A percentile compares a stretch with the other conserved stretches of the same genome.
These are phyloP conservation scores for Athene noctua DNA, from an alignment of 2,113 vertebrate species.

Conservation along the genomic window DNA sequence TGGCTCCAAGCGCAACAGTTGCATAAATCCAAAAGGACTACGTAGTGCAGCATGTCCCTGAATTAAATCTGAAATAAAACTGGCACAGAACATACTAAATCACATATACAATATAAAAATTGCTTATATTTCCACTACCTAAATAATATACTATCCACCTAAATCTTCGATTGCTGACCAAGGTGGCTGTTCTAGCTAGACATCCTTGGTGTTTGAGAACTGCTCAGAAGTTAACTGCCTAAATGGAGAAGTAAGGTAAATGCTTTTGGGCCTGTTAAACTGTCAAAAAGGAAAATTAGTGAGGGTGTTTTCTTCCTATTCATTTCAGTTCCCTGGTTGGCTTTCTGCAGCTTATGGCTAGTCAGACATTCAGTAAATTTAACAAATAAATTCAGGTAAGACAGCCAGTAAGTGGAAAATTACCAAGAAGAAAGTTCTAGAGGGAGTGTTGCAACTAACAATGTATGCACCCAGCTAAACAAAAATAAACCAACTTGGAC, in stretches of 20 bases:
- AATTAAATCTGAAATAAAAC: constrained; percentile 55
- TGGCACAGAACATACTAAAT: constrained; percentile 13
- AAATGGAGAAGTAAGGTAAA: constrained; percentile 10
- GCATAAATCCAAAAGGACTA: constrained; percentile 60
- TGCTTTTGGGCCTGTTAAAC: not conserved
- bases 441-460: not conserved
- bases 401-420: not conserved
- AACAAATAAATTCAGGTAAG: constrained; percentile 4
- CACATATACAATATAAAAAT: not conserved
- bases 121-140: not conserved
- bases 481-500: not conserved
- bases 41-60: not conserved
- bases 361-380: not conserved
- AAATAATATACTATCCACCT: not conserved
- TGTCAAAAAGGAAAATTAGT: not conserved
- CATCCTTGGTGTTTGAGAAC: not conserved
- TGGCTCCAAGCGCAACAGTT: constrained; percentile 58
- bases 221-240: not conserved
- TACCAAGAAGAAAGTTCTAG: not conserved
- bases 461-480: not conserved
- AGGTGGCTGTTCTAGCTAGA: not conserved
- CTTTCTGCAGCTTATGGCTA: not conserved
- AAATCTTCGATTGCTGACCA: not conserved
- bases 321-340: not conserved
- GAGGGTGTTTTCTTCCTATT: not conserved